Percentiles rank a stretch among this genome's conserved stretches.
Conservation (phyloP, 2,113 vertebrate genomes). For the Nycticorax nycticorax region DNA sequence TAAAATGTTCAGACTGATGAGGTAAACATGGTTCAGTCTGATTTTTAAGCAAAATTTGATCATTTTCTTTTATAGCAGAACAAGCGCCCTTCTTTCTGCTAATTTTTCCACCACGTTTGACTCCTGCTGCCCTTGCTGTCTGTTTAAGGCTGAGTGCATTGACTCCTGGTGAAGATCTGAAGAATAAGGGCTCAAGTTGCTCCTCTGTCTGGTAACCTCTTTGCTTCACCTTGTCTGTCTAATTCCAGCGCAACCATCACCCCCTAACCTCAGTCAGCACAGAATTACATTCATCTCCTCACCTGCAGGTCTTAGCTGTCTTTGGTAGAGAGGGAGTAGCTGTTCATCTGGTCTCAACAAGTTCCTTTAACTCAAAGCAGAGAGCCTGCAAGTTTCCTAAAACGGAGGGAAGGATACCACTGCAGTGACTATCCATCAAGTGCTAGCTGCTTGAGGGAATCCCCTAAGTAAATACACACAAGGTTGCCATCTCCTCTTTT, state of each 20-base stretch:
- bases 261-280: background rate
- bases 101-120: background rate
- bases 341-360: background rate
- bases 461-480: accelerated
- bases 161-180: background rate
- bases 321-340: background rate
- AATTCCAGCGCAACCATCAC: background rate
- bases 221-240: background rate
- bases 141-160: background rate
- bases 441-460: background rate
- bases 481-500: background rate
- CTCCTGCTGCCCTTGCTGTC: background rate
- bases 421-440: background rate
- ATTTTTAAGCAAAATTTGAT: background rate
- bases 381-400: background rate
- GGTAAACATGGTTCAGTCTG: background rate
- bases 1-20: background rate
- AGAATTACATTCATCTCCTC: accelerated
- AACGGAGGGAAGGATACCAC: background rate
- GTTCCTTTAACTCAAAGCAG: background rate
- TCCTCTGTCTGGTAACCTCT: background rate
- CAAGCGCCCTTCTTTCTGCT: background rate
- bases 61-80: background rate
- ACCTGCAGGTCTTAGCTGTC: background rate
- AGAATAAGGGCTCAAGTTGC: background rate